Evolutionary conservation across 53 echinoderm and acorn worm genomes (phyloP), one percentile per base, ranked within the genome.

Genomic region (Mesocentrotus franciscanus): DNA sequence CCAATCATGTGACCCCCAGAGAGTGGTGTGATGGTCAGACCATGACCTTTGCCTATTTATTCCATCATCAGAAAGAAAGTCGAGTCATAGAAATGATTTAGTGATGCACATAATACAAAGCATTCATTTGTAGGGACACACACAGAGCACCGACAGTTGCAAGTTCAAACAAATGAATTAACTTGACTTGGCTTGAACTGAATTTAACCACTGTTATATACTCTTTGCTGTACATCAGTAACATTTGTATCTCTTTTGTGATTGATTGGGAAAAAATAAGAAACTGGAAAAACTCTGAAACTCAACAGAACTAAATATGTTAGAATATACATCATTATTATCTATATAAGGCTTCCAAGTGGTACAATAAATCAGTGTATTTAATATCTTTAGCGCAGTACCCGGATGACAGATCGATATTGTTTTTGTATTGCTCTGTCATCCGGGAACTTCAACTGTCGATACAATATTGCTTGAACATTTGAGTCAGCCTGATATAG

Each of bases 1-100:
- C 99, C 99, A 33, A 99, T 97, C 98, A 99, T 99, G 98, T 99
- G 99, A 96, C 99, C 99, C 9, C 97, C 99, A 27, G 99, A 98
- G 20, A 99, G 94, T 9, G 99, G 97, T 49, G 98, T 98, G 61
- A 98, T 99, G 17, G 97, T 98, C 96, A 98, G 91, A 62, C 99
- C 99, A 78, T 99, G 99, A 32, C 98, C 99, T 95, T 99, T 99
- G 17, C 99, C 99, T 94, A 22, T 27, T n/a, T 56, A 76, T 34
- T 36, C 17, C 20, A 39, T 36, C 36, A 81, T 12, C 26, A 56
- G 26, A 11, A 85, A 56, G 3, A 85, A 55, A 55, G 24, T 85
- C 15, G 56, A 49, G 56, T 32, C 32, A 76, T 30, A 27, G n/a
- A 76, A 10, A 30, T 10, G 24, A 71, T 71, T 71, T 5, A 24